These are phyloP conservation scores for Myopa tessellatipennis DNA, from an alignment of 2,888 invertebrate genomes.

Conservation along the genomic window DNA sequence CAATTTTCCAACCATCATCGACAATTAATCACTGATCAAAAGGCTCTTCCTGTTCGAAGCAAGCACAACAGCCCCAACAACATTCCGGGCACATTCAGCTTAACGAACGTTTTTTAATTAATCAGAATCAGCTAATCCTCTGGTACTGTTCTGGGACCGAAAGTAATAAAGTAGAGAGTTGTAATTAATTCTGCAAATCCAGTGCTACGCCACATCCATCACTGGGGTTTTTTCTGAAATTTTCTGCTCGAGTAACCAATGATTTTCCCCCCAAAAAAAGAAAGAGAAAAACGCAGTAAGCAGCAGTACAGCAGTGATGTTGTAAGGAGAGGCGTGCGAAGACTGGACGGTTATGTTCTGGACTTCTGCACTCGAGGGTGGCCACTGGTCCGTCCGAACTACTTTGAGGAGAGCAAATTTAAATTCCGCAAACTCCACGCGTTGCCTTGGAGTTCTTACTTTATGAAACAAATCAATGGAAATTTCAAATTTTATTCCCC, in stretches of 20 bases:
- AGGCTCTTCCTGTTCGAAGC: not conserved
- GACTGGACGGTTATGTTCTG: not conserved
- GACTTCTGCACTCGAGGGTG: too few relatives aligned
- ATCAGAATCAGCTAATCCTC: slow-evolving; percentile 41
- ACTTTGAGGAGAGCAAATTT: slow-evolving; percentile 50
- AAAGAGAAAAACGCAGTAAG: not conserved
- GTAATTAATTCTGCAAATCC: slow-evolving; percentile 34
- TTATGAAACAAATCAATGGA: slow-evolving; percentile 59
- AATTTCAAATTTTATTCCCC: slow-evolving; percentile 38
- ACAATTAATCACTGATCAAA: slow-evolving; percentile 54
- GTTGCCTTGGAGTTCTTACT: slow-evolving; percentile 43
- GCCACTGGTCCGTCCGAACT: too few relatives aligned
- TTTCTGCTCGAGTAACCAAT: slow-evolving; percentile 24
- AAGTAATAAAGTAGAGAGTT: slow-evolving; percentile 34
- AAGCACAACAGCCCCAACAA: not conserved
- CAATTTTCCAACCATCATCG: slow-evolving; percentile 27
- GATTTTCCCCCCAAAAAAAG: slow-evolving; percentile 10
- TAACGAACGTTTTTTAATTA: slow-evolving; percentile 43
- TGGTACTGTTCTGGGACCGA: not conserved
- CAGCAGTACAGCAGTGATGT: not conserved
- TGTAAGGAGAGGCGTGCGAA: slow-evolving; percentile 7
- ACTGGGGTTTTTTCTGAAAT: slow-evolving; percentile 5
- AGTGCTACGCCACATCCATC: slow-evolving; percentile 13
- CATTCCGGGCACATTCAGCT: not conserved
- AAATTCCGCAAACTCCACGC: slow-evolving; percentile 53